Evolutionary conservation across 2,113 vertebrate genomes (phyloP).

Genomic region (Sphyrna mokarran): DNA sequence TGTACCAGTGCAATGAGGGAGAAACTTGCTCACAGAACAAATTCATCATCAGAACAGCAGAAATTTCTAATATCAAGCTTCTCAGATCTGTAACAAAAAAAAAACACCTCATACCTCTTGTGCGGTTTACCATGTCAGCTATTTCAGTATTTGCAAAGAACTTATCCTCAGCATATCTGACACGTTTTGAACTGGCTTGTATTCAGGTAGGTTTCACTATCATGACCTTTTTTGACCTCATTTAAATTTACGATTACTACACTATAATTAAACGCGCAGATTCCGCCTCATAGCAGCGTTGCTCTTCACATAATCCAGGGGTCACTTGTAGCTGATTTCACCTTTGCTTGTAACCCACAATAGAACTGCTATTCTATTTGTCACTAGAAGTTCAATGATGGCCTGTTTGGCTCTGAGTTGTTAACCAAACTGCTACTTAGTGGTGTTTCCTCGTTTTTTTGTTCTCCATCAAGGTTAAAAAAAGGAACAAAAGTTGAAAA

Average conservation of each 20-base stretch:
- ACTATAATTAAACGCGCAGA: background rate
- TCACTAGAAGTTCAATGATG: background rate
- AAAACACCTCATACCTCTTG: background rate
- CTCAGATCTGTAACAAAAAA: background rate
- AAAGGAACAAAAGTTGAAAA: background rate
- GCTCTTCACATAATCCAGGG: background rate
- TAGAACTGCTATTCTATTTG: background rate
- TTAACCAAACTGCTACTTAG: background rate
- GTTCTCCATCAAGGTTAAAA: background rate
- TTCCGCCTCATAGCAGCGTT: background rate
- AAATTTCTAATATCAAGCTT: background rate
- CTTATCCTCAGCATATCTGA: background rate
- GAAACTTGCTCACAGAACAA: background rate
- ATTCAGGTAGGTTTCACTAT: background rate
- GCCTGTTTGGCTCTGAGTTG: background rate
- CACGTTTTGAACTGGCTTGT: background rate
- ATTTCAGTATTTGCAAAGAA: background rate
- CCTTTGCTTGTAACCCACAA: background rate
- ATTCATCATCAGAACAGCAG: background rate
- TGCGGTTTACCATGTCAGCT: background rate
- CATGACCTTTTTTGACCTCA: background rate
- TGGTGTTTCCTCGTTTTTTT: background rate
- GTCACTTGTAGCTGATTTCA: background rate
- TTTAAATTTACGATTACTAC: background rate
- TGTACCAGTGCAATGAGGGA: conserved; percentile 20